Conservation (phyloP, 2,888 invertebrate species). For the Trichogramma evanescens region DNA sequence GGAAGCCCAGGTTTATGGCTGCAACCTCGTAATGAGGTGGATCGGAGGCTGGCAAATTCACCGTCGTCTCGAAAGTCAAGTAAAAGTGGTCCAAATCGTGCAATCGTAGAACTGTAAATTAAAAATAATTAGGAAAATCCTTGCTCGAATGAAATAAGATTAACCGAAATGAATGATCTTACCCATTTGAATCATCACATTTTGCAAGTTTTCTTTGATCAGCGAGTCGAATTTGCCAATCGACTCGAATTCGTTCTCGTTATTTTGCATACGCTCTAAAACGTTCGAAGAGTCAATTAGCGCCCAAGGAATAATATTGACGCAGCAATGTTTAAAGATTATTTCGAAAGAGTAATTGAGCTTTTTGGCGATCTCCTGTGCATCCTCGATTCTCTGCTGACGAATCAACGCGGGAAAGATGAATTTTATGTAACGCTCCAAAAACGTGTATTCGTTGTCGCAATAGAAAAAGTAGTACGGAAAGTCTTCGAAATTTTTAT, state of each 20-base stretch:
- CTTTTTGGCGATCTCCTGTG: conserved; percentile 34
- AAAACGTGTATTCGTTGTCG: conserved; percentile 44
- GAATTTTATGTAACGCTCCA: conserved; percentile 40
- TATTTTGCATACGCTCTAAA: conserved; percentile 29
- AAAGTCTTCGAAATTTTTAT: conserved; percentile 45
- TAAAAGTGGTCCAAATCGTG: conserved; percentile 47
- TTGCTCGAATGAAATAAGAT: no score
- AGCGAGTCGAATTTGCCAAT: conserved; percentile 32
- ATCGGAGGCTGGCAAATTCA: conserved; percentile 40
- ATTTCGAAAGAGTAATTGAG: conserved; percentile 31
- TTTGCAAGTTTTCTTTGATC: conserved; percentile 37
- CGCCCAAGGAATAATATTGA: conserved; percentile 31
- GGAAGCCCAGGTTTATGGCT: conserved; percentile 46
- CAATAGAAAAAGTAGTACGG: conserved; percentile 48
- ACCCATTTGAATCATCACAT: conserved; percentile 36
- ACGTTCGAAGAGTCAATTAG: conserved; percentile 22
- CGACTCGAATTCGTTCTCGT: conserved; percentile 30
- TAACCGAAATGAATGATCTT: background rate
- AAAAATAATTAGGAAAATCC: background rate
- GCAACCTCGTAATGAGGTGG: conserved; percentile 47
- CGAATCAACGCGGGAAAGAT: conserved; percentile 47
- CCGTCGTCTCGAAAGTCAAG: conserved; percentile 43
- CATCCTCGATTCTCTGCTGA: conserved; percentile 33
- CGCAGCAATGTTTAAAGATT: conserved; percentile 36
- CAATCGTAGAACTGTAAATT: conserved; percentile 37